phyloP scores from a whole-genome alignment of 1,140 invertebrate species.

The Globodera rostochiensis region DNA sequence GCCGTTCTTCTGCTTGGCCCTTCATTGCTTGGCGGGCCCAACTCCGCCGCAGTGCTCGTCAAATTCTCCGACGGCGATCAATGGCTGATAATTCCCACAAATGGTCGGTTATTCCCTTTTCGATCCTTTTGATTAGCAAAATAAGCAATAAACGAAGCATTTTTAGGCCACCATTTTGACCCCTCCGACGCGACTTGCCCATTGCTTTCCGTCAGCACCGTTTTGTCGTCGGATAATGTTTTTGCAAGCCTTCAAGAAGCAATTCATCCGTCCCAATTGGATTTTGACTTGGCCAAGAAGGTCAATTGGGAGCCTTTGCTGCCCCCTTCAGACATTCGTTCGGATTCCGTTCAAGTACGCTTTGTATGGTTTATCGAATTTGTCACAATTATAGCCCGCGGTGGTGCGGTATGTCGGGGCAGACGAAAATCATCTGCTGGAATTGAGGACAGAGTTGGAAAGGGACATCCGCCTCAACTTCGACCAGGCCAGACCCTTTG shows the following conservation, averaged over 20 bases:
- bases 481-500: slow-evolving; percentile 47
- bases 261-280: slow-evolving; percentile 39
- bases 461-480: slow-evolving; percentile 51
- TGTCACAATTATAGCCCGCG: slow-evolving; percentile 20
- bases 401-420: slow-evolving; percentile 23
- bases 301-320: slow-evolving; percentile 44
- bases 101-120: slow-evolving; percentile 26
- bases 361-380: background rate
- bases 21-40: slow-evolving; percentile 50
- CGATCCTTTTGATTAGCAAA: background rate
- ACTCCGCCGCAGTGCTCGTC: slow-evolving; percentile 48
- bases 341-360: background rate
- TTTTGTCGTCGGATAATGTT: slow-evolving; percentile 38
- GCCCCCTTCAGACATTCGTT: background rate
- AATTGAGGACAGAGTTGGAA: slow-evolving; percentile 46
- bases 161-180: slow-evolving; percentile 30
- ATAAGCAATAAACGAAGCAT: background rate
- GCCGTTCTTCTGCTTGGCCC: slow-evolving; percentile 38
- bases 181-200: slow-evolving; percentile 38
- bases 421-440: slow-evolving; percentile 41
- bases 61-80: slow-evolving; percentile 35
- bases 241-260: slow-evolving; percentile 47
- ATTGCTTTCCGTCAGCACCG: slow-evolving; percentile 35
- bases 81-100: slow-evolving; percentile 44
- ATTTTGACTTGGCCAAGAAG: slow-evolving; percentile 49